Base-by-base conservation (phyloP, 2,888 invertebrate genomes). In the Carterocephalus palaemon region DNA sequence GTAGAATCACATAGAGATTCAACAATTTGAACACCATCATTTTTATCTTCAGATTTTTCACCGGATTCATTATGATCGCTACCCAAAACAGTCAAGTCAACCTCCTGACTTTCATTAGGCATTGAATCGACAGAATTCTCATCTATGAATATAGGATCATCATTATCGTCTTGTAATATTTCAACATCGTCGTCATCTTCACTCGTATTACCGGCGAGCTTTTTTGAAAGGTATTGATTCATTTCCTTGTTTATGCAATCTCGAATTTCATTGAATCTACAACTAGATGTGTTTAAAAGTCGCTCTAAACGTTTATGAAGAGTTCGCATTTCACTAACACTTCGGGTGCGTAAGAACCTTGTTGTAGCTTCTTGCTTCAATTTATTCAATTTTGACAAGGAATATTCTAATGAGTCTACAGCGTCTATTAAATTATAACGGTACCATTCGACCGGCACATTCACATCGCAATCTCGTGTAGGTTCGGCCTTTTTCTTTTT, bases 371-470 rank as follows among this genome's bases (percentile, higher is more conserved):
- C 85, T 53, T 82, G 85, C 48, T 89, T 89, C 22, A 90, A 62
- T 53, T 84, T 84, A 19, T 84, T 72, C 33, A 90, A 67, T 22
- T 88, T 81, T 9, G 82, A 70, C 12, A 89, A 69, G 3, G 90
- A 80, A 64, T 89, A 90, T 49, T 89, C 88, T 38, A 90, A 76
- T 16, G 90, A 84, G 49, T 89, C 88, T 16, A 88, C 81, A 1
- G 90, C 88, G 54, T 89, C 88, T 34, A 88, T 66, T 17, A 89
- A 74, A 51, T 90, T 90, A 54, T 88, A 89, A 47, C 89, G 81
- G 57, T 85, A 90, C 90, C 90, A 90, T 60, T 90, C 89, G 33
- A 87, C 72, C 8, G 87, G 83, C 4, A 81, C 78, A 48, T 72
- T 67, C 23, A 82, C 53, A 58, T 85, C 81, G 48, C 69, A 69